phyloP scores from a whole-genome alignment of 2,113 vertebrate species.

The Sceloporus tristichus region DNA sequence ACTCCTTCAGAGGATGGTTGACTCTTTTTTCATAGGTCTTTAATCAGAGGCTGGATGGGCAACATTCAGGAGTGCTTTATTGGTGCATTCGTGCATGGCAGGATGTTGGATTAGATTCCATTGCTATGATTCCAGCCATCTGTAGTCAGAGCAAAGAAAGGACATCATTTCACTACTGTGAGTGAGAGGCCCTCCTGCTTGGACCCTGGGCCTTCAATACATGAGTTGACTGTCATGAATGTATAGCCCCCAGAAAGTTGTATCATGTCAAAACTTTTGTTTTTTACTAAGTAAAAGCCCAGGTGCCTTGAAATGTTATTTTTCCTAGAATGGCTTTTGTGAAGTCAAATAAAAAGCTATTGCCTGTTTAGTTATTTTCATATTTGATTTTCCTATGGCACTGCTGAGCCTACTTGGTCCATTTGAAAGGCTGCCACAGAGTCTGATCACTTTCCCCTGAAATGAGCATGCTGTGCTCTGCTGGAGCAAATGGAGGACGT shows the following conservation, averaged over 20 bases:
- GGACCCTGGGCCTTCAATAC: background rate
- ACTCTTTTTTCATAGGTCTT: no score
- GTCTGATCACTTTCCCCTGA: conserved; percentile 14
- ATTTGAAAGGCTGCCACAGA: background rate
- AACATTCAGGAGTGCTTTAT: no score
- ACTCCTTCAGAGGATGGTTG: no score
- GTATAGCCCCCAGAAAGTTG: background rate
- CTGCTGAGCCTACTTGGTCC: background rate
- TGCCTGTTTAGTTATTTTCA: background rate
- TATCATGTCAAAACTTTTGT: background rate
- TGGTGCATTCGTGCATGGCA: no score
- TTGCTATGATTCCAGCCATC: no score
- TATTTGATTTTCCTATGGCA: conserved; percentile 13
- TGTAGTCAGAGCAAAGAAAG: no score
- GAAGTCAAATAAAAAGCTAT: background rate
- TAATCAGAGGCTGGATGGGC: no score
- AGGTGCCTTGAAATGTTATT: background rate
- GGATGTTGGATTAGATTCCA: no score
- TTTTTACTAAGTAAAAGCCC: background rate
- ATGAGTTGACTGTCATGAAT: background rate
- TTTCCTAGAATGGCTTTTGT: background rate
- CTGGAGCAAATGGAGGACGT: background rate
- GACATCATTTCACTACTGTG: no score
- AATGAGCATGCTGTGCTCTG: conserved; percentile 33
- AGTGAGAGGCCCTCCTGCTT: no score